phyloP scores from a whole-genome alignment of 2,797 vertebrate genomes.

The Megalops cyprinoides region DNA sequence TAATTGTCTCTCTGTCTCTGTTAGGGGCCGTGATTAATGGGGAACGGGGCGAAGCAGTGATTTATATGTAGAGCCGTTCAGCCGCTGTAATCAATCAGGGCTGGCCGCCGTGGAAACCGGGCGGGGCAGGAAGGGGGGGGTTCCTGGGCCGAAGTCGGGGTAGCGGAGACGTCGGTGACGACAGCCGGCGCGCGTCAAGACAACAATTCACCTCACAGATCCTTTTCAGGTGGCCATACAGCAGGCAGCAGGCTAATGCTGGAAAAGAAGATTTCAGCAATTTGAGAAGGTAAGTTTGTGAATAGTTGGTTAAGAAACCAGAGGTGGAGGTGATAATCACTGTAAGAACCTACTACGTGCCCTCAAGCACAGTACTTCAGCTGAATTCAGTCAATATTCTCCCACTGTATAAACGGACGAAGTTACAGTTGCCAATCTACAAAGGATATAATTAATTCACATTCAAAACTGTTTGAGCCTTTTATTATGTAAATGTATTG shows the following conservation, averaged over 20 bases:
- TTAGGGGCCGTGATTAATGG: constrained; percentile 61
- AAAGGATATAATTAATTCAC: too few species aligned
- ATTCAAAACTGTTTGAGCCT: too few species aligned
- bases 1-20: constrained; percentile 62
- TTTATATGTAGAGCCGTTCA: constrained; percentile 57
- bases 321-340: background rate
- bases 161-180: background rate
- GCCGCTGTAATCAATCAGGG: constrained; percentile 64
- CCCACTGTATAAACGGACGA: too few species aligned
- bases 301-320: background rate
- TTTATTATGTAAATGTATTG: too few species aligned
- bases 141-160: background rate
- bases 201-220: background rate
- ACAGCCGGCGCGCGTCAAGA: background rate
- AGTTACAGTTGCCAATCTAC: too few species aligned
- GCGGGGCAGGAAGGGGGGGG: constrained; percentile 16
- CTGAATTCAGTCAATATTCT: too few species aligned
- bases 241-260: background rate
- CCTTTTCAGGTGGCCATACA: background rate
- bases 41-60: constrained; percentile 52
- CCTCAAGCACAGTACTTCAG: too few species aligned
- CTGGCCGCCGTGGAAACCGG: constrained; percentile 6
- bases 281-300: background rate
- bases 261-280: background rate
- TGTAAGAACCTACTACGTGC: too few species aligned